phyloP scores from a whole-genome alignment of 2,113 vertebrate species.

The Psittacara wagleri region DNA sequence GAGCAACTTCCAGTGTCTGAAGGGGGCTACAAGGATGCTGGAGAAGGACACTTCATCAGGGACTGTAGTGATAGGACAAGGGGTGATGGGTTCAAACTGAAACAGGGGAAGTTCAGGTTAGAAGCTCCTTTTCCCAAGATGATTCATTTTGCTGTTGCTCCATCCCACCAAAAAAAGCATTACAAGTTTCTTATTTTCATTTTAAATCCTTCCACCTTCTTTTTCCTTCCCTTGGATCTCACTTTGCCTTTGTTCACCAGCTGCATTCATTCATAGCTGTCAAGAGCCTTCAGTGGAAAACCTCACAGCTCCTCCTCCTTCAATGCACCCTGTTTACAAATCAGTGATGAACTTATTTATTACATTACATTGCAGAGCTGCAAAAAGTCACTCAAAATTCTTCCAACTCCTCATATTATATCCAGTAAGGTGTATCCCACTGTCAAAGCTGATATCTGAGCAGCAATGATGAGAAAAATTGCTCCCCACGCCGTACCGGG shows the following conservation, averaged over 20 bases:
- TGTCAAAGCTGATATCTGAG: slow-evolving; percentile 38
- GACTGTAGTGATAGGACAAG: not conserved
- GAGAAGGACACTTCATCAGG: not conserved
- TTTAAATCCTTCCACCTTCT: not conserved
- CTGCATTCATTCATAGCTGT: not conserved
- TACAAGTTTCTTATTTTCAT: not conserved
- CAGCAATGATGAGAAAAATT: slow-evolving; percentile 20
- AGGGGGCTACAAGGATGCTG: not conserved
- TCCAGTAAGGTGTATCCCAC: slow-evolving; percentile 22
- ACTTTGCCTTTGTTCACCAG: slow-evolving; percentile 1
- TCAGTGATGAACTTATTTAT: not conserved
- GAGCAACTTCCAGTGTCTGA: not conserved
- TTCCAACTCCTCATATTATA: not conserved
- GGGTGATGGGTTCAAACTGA: not conserved
- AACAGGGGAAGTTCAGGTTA: not conserved
- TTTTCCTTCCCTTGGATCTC: not conserved
- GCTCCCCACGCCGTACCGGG: not conserved
- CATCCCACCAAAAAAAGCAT: not conserved
- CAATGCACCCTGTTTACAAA: slow-evolving; percentile 33
- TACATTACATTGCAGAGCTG: not conserved
- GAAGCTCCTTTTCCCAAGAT: not conserved
- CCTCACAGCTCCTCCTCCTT: not conserved
- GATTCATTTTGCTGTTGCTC: not conserved
- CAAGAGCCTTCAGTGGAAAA: slow-evolving; percentile 31
- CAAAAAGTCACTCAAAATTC: slow-evolving; percentile 25